Conservation (phyloP, 2,797 vertebrate species). For the Rostrhamus sociabilis region DNA sequence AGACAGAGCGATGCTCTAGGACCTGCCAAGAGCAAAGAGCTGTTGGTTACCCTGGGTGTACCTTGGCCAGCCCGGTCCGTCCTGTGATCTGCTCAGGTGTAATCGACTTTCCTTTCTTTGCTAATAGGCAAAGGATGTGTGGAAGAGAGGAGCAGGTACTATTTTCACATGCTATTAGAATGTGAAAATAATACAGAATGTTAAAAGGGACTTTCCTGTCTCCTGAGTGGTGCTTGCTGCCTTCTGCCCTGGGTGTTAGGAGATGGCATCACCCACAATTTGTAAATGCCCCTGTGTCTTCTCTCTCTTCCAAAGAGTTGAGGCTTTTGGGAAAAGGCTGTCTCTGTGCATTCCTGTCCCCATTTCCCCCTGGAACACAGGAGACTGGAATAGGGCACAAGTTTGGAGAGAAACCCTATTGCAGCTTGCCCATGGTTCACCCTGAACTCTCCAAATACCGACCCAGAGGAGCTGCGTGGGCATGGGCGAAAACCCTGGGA, state of each 20-base stretch:
- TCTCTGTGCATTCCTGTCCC: not conserved
- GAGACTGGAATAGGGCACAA: not conserved
- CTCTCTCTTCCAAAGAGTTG: not conserved
- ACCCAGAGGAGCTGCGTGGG: rapidly evolving
- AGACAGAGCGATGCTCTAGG: not conserved
- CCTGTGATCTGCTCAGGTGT: not conserved
- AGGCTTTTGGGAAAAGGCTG: not conserved
- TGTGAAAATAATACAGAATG: not conserved
- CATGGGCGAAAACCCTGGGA: rapidly evolving
- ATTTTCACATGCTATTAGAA: rapidly evolving
- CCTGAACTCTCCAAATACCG: rapidly evolving
- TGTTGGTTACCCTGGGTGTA: no score
- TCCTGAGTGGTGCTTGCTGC: not conserved
- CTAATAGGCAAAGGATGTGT: not conserved
- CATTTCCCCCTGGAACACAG: rapidly evolving
- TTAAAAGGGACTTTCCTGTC: not conserved
- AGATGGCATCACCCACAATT: not conserved
- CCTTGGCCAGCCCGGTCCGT: not conserved
- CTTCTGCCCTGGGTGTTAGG: not conserved
- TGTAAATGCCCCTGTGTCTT: not conserved
- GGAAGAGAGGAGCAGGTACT: not conserved
- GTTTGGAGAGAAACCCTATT: not conserved
- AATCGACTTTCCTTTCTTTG: not conserved
- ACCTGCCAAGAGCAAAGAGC: not conserved
- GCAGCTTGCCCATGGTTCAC: not conserved